Base-by-base conservation (phyloP, 2,888 invertebrate genomes). In the Drosophila hawaiiensis region DNA sequence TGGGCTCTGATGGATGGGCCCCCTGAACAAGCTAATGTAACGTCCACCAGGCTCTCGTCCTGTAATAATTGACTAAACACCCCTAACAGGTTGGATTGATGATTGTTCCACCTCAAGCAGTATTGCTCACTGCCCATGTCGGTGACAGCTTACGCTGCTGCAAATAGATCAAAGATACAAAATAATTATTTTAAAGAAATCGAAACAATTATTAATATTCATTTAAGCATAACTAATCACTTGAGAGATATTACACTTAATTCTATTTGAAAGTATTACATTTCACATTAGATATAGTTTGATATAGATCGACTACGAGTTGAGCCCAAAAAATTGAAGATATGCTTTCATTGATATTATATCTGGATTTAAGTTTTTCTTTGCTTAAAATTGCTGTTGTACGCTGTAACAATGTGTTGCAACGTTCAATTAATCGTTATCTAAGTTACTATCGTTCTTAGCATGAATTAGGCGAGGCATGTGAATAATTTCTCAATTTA, bases 21-120 rank as follows among this genome's bases (percentile, higher is more conserved):
- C 95, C 97, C 97, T 95, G 97, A 97, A 95, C 98, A 98, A 95
- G 98, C 97, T 95, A 98, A 96, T 94, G 98, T 98, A 94, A 98
- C 98, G 96, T 98, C 98, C 94, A 98, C 98, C 95, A 98, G 96
- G 95, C 97, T 97, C 95, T 98, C 97, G 96, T 97, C 97, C 95
- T 97, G 97, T 94, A 98, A 95, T 95, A 98, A 96, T 96, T 97
- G 97, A 96, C 97, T 97, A 96, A 98, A 98, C 94, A 98, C 97
- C 95, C 97, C 97, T 95, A 98, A 96, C 96, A 98, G 96, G 96
- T 98, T 98, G 96, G 97, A 97, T 96, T 97, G 97, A 97, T 98
- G 98, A 97, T 98, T 98, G 96, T 98, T 98, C 98, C 98, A 98
- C 97, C 98, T 97, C 96, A 98, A 96, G 96, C 98, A 98, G 96